A percentile compares a stretch with the other conserved stretches of the same genome.
phyloP scores from a whole-genome alignment of 1,140 invertebrate species.

The Linepithema humile region DNA sequence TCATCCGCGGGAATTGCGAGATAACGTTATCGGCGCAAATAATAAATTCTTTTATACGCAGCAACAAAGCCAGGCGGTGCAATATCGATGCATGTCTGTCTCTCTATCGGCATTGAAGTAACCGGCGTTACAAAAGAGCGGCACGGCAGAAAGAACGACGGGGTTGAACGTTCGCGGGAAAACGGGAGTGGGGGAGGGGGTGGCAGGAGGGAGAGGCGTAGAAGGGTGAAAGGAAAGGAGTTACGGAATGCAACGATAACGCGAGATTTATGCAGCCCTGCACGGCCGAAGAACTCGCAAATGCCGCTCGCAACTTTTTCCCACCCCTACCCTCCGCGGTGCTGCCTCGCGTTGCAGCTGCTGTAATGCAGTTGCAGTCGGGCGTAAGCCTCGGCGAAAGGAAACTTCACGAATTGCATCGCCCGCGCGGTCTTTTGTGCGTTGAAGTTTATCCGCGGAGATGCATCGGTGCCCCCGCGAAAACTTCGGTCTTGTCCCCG shows the following conservation, averaged over 20 bases:
- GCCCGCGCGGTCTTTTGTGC: conserved; percentile 32
- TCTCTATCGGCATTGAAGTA: conserved; percentile 43
- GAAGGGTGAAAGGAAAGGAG: conserved; percentile 8
- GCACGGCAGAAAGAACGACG: conserved; percentile 13
- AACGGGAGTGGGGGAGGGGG: neutral
- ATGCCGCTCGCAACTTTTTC: conserved; percentile 60
- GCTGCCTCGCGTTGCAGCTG: neutral
- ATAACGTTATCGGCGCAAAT: conserved; percentile 41
- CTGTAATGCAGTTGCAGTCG: conserved; percentile 49
- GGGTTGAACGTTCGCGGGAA: neutral
- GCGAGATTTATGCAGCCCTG: conserved; percentile 64
- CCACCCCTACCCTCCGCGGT: neutral
- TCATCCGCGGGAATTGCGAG: conserved; percentile 15
- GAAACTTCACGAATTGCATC: conserved; percentile 55
- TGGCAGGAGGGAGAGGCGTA: neutral
- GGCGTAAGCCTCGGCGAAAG: conserved; percentile 51
- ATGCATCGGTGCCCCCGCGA: conserved; percentile 36
- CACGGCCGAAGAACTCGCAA: conserved; percentile 62
- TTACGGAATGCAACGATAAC: conserved; percentile 65
- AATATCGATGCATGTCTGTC: conserved; percentile 60
- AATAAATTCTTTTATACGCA: conserved; percentile 63
- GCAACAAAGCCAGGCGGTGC: conserved; percentile 62
- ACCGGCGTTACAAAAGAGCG: conserved; percentile 31
- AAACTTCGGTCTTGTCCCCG: conserved; percentile 34
- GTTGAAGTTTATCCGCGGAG: conserved; percentile 46